Evolutionary conservation across 2,113 vertebrate species (phyloP).

Genomic region (Grammomys dolichurus): DNA sequence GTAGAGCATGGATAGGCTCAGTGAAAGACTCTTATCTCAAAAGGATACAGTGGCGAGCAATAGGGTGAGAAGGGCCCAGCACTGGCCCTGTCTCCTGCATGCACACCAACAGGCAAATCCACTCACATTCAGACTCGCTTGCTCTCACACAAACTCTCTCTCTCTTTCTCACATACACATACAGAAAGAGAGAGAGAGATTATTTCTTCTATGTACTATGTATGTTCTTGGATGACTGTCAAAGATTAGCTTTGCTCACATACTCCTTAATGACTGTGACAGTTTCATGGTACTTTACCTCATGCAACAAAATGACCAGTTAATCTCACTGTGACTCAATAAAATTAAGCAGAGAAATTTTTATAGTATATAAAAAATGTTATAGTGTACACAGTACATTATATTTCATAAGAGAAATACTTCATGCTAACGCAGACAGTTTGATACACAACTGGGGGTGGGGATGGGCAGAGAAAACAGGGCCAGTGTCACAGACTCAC

Average conservation of each 20-base stretch:
- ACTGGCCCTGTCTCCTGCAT: background rate
- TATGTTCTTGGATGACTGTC: background rate
- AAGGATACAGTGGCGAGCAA: background rate
- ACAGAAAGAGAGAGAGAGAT: background rate
- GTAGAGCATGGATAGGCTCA: background rate
- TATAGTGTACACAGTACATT: background rate
- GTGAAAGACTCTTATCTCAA: background rate
- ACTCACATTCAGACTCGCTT: background rate
- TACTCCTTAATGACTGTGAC: background rate
- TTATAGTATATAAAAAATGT: background rate
- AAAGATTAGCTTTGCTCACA: constrained; percentile 42
- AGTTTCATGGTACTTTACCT: constrained; percentile 16
- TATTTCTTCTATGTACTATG: background rate
- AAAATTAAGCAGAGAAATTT: constrained; percentile 39
- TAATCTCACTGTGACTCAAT: background rate
- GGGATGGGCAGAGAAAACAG: background rate
- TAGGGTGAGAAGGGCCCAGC: background rate
- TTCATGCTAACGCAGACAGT: background rate
- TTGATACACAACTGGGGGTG: background rate
- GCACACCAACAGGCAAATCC: background rate
- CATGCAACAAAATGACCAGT: background rate
- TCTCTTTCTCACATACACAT: background rate
- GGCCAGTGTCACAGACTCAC: background rate
- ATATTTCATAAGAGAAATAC: background rate
- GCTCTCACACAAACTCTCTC: too few species aligned